Evolutionary conservation across 2,113 vertebrate species (phyloP).

Genomic region (Peromyscus leucopus): DNA sequence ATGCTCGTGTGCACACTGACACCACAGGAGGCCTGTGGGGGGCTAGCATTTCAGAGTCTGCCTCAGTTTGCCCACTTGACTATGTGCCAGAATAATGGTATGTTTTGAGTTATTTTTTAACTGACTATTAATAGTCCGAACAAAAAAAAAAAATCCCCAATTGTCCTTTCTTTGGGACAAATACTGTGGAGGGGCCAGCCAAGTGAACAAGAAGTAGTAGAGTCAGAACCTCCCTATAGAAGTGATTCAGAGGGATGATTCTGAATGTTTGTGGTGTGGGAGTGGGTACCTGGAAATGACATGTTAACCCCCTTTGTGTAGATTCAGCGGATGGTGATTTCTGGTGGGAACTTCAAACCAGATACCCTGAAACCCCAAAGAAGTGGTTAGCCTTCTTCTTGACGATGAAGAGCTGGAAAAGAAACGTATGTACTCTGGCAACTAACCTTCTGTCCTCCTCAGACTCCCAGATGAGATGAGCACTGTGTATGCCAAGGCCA

Average conservation of each 20-base stretch:
- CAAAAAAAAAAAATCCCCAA: conserved; percentile 16
- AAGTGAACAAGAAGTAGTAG: background rate
- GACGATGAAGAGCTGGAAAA: conserved; percentile 99
- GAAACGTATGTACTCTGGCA: conserved; percentile 90
- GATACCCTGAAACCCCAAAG: conserved; percentile 99
- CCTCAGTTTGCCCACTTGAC: background rate
- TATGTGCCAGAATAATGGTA: background rate
- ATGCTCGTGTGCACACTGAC: background rate
- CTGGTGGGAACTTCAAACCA: conserved; percentile 99
- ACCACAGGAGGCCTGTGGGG: background rate
- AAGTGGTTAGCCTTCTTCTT: conserved; percentile 97
- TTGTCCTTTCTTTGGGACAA: conserved; percentile 36
- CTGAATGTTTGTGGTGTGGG: background rate
- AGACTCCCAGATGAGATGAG: background rate
- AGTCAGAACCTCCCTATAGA: background rate
- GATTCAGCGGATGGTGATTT: conserved; percentile 99
- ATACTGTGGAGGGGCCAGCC: conserved; percentile 5
- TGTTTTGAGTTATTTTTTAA: background rate
- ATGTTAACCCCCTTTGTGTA: conserved; percentile 79
- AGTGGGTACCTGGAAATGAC: conserved; percentile 25
- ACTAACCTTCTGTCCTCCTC: background rate
- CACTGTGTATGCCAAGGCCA: background rate
- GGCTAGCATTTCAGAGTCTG: background rate
- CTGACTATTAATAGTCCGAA: background rate
- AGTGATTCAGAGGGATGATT: background rate